Conservation (phyloP, 1,140 invertebrate species). For the Platyura marginata region DNA sequence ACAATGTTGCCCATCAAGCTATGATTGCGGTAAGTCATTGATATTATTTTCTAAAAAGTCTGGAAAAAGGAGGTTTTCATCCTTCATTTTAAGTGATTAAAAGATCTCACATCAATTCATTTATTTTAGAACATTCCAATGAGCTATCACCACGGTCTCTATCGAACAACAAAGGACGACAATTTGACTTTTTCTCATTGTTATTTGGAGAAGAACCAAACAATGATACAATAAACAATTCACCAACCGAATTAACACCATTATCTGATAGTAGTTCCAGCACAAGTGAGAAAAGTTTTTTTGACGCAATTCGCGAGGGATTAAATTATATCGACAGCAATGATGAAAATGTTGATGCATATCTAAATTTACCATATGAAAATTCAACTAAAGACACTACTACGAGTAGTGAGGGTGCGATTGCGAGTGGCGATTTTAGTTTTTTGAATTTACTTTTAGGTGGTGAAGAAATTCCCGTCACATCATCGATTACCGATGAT, state of each 20-base stretch:
- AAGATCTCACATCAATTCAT: too few relatives aligned
- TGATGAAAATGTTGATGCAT: slow-evolving; percentile 12
- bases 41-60: slow-evolving; percentile 15
- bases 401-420: too few relatives aligned
- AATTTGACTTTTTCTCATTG: slow-evolving; percentile 22
- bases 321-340: slow-evolving; percentile 21
- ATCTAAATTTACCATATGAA: not conserved
- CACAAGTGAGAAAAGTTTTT: slow-evolving; percentile 19
- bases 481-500: too few relatives aligned
- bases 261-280: too few relatives aligned
- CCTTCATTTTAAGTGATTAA: too few relatives aligned
- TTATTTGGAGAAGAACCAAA: slow-evolving; percentile 12
- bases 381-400: not conserved
- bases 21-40: slow-evolving; percentile 43
- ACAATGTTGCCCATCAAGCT: slow-evolving; percentile 68
- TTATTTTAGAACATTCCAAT: not conserved
- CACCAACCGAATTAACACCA: too few relatives aligned
- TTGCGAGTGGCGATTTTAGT: too few relatives aligned
- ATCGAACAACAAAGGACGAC: slow-evolving; percentile 12
- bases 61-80: too few relatives aligned
- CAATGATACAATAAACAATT: not conserved
- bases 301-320: slow-evolving; percentile 19
- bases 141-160: not conserved
- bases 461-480: too few relatives aligned
- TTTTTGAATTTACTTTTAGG: slow-evolving; percentile 14